Evolutionary conservation across 1,140 invertebrate species (phyloP).

Genomic region (Xylocopa sonorina): DNA sequence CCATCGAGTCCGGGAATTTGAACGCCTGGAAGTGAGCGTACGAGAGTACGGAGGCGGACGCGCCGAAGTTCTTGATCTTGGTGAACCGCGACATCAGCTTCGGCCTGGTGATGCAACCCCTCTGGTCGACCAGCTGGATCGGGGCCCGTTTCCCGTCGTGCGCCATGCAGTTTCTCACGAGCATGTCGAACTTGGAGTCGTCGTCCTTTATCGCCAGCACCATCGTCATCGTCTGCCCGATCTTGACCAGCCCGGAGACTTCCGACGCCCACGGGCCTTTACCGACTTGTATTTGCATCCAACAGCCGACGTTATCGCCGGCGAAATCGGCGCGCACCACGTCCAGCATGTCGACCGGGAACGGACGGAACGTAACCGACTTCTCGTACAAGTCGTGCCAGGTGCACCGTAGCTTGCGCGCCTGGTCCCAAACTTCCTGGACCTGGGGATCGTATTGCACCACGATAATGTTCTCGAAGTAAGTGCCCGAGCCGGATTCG

Average conservation of each 20-base stretch:
- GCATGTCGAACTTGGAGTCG: slow-evolving; percentile 97
- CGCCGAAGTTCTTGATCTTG: slow-evolving; percentile 97
- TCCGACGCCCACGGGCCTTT: slow-evolving; percentile 98
- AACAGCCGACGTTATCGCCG: slow-evolving; percentile 97
- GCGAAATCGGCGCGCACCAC: slow-evolving; percentile 96
- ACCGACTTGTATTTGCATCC: slow-evolving; percentile 97
- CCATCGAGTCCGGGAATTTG: slow-evolving; percentile 98
- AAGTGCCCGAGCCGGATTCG: slow-evolving; percentile 93
- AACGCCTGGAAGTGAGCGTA: slow-evolving; percentile 97
- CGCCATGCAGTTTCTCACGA: slow-evolving; percentile 96
- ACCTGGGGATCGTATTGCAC: slow-evolving; percentile 97
- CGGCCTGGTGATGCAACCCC: slow-evolving; percentile 94
- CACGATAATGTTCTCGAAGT: slow-evolving; percentile 97
- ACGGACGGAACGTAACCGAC: slow-evolving; percentile 95
- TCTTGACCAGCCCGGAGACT: slow-evolving; percentile 96
- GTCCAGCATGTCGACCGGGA: slow-evolving; percentile 97
- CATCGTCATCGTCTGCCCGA: slow-evolving; percentile 98
- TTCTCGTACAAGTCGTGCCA: slow-evolving; percentile 99
- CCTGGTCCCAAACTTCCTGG: slow-evolving; percentile 98
- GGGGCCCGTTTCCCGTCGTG: slow-evolving; percentile 96
- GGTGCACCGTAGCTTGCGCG: slow-evolving; percentile 94
- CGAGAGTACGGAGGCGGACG: slow-evolving; percentile 94
- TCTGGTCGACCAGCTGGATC: slow-evolving; percentile 96
- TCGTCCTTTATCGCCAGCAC: slow-evolving; percentile 97
- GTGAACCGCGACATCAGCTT: slow-evolving; percentile 97